These are phyloP conservation scores for Brachionus rubens DNA, from an alignment of 1,140 invertebrate genomes.

Conservation along the genomic window DNA sequence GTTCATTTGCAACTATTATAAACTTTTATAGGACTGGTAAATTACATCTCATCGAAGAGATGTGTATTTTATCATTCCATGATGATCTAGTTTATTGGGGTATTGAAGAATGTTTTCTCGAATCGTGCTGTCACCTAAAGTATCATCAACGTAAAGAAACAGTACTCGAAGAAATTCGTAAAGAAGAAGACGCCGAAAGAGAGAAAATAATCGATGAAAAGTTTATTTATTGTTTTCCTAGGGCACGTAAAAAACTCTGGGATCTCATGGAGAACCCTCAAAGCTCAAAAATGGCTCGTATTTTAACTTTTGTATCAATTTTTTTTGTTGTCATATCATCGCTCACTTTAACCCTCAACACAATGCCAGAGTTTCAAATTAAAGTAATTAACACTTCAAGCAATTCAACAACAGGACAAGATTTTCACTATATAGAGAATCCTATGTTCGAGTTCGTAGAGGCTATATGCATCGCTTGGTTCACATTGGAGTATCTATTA, in stretches of 20 bases:
- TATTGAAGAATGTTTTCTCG: slow-evolving; percentile 94
- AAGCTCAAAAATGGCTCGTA: slow-evolving; percentile 92
- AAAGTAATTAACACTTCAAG: slow-evolving; percentile 90
- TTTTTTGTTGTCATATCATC: slow-evolving; percentile 95
- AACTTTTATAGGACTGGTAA: slow-evolving; percentile 99
- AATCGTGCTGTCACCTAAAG: slow-evolving; percentile 97
- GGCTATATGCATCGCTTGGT: slow-evolving; percentile 67
- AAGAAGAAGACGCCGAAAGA: slow-evolving; percentile 48
- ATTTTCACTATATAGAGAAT: background rate
- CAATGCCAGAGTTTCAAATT: slow-evolving; percentile 38
- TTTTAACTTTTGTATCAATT: slow-evolving; percentile 98
- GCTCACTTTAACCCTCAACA: slow-evolving; percentile 86
- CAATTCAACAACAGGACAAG: slow-evolving; percentile 92
- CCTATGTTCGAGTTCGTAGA: slow-evolving; percentile 59
- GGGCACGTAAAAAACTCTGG: slow-evolving; percentile 92
- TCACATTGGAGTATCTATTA: slow-evolving; percentile 94
- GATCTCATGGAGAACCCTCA: slow-evolving; percentile 98
- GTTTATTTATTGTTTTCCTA: slow-evolving; percentile 53
- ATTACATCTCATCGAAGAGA: slow-evolving; percentile 96
- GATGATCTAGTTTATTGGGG: slow-evolving; percentile 98
- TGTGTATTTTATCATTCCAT: slow-evolving; percentile 96
- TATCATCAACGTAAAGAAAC: slow-evolving; percentile 96
- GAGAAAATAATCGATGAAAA: slow-evolving; percentile 85
- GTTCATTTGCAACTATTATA: slow-evolving; percentile 95
- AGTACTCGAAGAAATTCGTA: slow-evolving; percentile 62